Percentiles rank a stretch among this genome's conserved stretches.
These are phyloP conservation scores for Azemiops feae DNA, from an alignment of 2,113 vertebrate genomes.

Conservation along the genomic window DNA sequence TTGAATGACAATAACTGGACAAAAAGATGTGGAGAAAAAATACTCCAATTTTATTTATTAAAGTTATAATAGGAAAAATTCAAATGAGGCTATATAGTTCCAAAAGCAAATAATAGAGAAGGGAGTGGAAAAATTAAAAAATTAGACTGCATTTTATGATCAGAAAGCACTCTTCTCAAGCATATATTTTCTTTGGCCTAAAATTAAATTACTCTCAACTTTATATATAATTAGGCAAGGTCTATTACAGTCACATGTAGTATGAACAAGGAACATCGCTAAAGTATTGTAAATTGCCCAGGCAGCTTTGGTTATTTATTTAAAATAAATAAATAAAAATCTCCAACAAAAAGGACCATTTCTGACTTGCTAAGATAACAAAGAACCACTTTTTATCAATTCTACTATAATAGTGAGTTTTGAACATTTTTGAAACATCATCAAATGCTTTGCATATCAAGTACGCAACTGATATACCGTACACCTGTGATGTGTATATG, in stretches of 20 bases:
- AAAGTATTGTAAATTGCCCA: neutral
- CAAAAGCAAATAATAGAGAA: neutral
- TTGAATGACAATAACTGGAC: neutral
- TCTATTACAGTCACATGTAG: neutral
- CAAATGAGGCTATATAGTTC: neutral
- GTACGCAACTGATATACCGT: neutral
- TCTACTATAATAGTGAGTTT: neutral
- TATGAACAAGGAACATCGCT: neutral
- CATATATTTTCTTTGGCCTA: neutral
- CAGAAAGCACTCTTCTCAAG: neutral
- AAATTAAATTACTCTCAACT: neutral
- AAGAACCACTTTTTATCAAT: neutral
- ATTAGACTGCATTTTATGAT: neutral
- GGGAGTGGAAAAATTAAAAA: neutral
- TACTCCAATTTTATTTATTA: neutral
- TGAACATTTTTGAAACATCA: neutral
- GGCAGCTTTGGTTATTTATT: neutral
- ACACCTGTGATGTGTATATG: neutral
- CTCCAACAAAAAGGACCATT: neutral
- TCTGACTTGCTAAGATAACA: neutral
- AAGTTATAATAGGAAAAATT: neutral
- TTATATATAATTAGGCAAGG: neutral
- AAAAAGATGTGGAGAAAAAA: neutral
- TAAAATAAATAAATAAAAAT: neutral
- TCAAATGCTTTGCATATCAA: neutral